These are phyloP conservation scores for Hyperoplus immaculatus DNA, from an alignment of 2,797 vertebrate genomes.

Conservation along the genomic window DNA sequence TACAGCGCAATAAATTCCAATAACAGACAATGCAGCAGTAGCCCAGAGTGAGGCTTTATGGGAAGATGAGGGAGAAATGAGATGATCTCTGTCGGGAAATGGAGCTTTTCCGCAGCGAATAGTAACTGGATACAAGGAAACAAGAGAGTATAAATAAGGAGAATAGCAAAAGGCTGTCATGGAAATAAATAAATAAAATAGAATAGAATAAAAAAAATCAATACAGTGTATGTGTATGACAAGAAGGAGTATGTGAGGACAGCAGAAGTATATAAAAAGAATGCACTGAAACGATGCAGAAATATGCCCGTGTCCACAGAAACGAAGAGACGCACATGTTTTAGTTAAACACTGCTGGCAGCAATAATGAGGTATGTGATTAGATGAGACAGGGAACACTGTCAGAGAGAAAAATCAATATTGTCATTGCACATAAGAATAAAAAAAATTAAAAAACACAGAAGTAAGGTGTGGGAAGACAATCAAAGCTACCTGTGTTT, in stretches of 20 bases:
- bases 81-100: constrained; percentile 76
- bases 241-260: constrained; percentile 45
- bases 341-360: constrained; percentile 10
- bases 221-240: constrained; percentile 42
- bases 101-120: constrained; percentile 65
- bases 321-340: neutral
- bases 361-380: constrained; percentile 46
- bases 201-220: constrained; percentile 65
- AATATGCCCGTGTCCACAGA: constrained; percentile 3
- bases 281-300: constrained; percentile 26
- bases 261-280: constrained; percentile 23
- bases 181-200: constrained; percentile 61
- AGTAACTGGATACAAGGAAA: constrained; percentile 69
- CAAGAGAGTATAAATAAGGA: constrained; percentile 56
- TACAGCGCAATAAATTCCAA: constrained; percentile 62
- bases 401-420: constrained; percentile 21
- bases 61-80: constrained; percentile 61
- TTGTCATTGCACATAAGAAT: constrained; percentile 25
- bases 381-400: constrained; percentile 17
- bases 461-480: neutral
- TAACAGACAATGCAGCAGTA: constrained; percentile 50
- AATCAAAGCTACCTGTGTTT: constrained; percentile 29
- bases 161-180: constrained; percentile 26
- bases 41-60: constrained; percentile 46
- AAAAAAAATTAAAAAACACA: constrained; percentile 31